Conservation (phyloP, 2,888 invertebrate species). For the Candidula unifasciata region DNA sequence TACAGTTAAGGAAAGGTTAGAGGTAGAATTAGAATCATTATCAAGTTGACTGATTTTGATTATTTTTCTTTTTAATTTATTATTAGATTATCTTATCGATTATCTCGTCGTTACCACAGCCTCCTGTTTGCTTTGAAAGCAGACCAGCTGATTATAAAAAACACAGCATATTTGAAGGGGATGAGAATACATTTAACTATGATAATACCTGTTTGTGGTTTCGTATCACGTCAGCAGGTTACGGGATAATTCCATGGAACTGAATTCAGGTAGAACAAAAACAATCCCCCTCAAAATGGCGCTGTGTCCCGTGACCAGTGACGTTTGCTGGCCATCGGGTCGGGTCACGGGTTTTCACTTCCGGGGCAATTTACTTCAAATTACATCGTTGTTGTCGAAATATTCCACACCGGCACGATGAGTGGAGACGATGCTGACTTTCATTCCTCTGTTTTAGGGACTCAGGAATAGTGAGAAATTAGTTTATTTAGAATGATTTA, state of each 20-base stretch:
- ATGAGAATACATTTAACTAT: too few species aligned
- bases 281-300: constrained; percentile 63
- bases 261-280: constrained; percentile 20
- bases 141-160: too few species aligned
- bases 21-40: too few species aligned
- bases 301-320: constrained; percentile 63
- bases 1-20: too few species aligned
- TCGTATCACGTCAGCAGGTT: not conserved
- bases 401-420: not conserved
- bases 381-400: not conserved
- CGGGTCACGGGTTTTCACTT: constrained; percentile 19
- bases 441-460: constrained; percentile 72
- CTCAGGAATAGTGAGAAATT: constrained; percentile 71
- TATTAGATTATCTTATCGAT: too few species aligned
- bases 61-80: too few species aligned
- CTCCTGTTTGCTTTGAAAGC: too few species aligned
- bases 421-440: constrained; percentile 64
- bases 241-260: constrained; percentile 17
- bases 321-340: constrained; percentile 56
- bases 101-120: too few species aligned
- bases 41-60: too few species aligned
- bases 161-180: too few species aligned
- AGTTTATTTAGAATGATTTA: too few species aligned
- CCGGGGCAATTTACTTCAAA: not conserved
- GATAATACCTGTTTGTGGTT: not conserved